Evolutionary conservation across 2,797 vertebrate genomes (phyloP), one percentile per base, ranked within the genome.

Genomic region (Eptatretus atami): DNA sequence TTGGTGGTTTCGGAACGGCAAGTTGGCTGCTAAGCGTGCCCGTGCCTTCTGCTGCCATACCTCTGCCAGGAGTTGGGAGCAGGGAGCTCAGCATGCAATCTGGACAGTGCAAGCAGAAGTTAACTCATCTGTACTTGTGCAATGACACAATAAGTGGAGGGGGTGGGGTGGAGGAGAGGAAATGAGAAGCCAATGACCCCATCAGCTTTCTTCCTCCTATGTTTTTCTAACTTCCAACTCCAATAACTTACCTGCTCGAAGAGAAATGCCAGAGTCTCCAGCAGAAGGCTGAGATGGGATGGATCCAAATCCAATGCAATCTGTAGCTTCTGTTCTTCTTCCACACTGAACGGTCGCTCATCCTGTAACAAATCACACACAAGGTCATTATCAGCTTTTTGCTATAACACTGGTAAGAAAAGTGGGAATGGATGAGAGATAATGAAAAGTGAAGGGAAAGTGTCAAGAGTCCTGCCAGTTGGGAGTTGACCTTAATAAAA

Each of bases 201-300:
- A 44, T 44, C 31, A 44, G 31, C 31, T 8, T 44, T 44, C 31
- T 44, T 44, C 31, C 31, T 44, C 31, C 31, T 44, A 44, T 44
- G 31, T 44, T 44, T 44, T 44, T 44, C 3, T 44, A 44, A 44
- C 31, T 44, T 44, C 31, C 31, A 44, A 44, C 31, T 25, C 57
- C 24, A 61, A n/a, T n/a, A 25, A 25, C n/a, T n/a, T 61, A 61
- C 57, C 57, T 61, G 57, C 57, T 61, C 15, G 57, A 61, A 25
- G 57, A 61, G 15, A 25, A 61, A 61, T 10, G 57, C 24, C 15
- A n/a, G 24, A 25, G 57, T 61, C 57, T 61, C 57, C 15, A 61
- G 57, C 15, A 25, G 15, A 25, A 61, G 57, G 15, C 24, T 12
- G 15, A 61, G 57, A n/a, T 61, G 57, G 15, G 57, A 25, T 61